These are phyloP conservation scores for Ecliptopera silaceata DNA, from an alignment of 2,888 invertebrate genomes.

Conservation along the genomic window DNA sequence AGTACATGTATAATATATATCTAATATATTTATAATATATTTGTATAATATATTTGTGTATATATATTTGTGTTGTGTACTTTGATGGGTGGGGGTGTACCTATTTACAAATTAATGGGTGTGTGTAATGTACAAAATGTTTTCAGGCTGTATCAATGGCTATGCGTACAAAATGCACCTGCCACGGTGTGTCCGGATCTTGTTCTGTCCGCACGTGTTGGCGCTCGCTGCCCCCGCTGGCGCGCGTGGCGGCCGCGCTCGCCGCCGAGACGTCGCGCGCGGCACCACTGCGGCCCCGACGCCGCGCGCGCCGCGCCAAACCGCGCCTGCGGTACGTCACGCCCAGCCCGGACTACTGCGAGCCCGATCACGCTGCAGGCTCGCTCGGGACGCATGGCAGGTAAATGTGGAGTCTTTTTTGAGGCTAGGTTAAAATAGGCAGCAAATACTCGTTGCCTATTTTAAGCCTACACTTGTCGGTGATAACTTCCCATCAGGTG, in stretches of 20 bases:
- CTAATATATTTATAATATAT: no score
- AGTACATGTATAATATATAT: no score
- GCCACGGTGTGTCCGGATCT: constrained; percentile 93
- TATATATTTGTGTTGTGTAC: no score
- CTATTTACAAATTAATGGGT: background rate
- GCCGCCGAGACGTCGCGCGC: constrained; percentile 70
- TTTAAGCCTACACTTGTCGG: no score
- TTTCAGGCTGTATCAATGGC: constrained; percentile 82
- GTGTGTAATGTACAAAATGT: background rate
- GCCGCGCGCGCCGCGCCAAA: constrained; percentile 61
- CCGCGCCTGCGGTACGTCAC: constrained; percentile 89
- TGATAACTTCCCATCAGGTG: no score
- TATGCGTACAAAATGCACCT: constrained; percentile 88
- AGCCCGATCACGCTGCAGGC: constrained; percentile 87
- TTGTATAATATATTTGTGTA: no score
- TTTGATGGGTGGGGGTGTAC: no score
- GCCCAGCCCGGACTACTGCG: constrained; percentile 93
- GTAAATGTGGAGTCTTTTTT: constrained; percentile 60
- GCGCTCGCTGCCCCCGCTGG: constrained; percentile 87
- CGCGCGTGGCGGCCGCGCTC: constrained; percentile 83
- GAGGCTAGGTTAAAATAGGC: background rate
- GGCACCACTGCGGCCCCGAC: constrained; percentile 64
- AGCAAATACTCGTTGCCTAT: no score
- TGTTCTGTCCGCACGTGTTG: constrained; percentile 93
- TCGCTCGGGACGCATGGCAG: constrained; percentile 90